phyloP scores from a whole-genome alignment of 2,888 invertebrate genomes.

The Merodon equestris region DNA sequence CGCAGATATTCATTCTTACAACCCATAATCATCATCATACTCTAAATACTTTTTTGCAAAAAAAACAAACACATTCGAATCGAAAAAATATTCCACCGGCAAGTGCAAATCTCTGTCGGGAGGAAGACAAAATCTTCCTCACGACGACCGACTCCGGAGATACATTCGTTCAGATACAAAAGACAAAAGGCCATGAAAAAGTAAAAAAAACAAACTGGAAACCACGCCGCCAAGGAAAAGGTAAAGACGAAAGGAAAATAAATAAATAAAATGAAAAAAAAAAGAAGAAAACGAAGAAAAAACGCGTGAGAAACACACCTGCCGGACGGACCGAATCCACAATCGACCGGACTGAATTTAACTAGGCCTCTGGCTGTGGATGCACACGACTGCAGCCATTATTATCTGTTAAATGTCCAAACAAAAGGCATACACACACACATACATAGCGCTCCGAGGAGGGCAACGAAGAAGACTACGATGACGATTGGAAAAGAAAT shows the following conservation, averaged over 20 bases:
- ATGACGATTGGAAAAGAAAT: slow-evolving; percentile 16
- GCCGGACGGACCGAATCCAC: slow-evolving; percentile 56
- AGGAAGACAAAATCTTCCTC: slow-evolving; percentile 56
- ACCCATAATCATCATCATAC: slow-evolving; percentile 59
- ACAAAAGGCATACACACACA: slow-evolving; percentile 57
- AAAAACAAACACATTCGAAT: slow-evolving; percentile 34
- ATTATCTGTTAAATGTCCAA: slow-evolving; percentile 68
- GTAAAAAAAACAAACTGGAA: slow-evolving; percentile 8
- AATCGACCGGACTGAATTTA: slow-evolving; percentile 55
- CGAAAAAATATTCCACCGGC: slow-evolving; percentile 15
- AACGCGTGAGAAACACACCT: slow-evolving; percentile 69
- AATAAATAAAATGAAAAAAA: not conserved
- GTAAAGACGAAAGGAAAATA: slow-evolving; percentile 17
- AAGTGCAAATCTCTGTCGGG: slow-evolving; percentile 59
- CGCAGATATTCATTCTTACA: slow-evolving; percentile 23
- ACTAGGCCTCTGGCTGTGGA: slow-evolving; percentile 68
- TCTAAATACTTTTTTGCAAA: slow-evolving; percentile 52
- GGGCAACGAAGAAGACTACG: slow-evolving; percentile 34
- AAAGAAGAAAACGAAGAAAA: slow-evolving; percentile 32
- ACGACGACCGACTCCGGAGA: slow-evolving; percentile 41
- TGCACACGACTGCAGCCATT: slow-evolving; percentile 67
- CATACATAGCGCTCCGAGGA: slow-evolving; percentile 27
- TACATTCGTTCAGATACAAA: slow-evolving; percentile 53
- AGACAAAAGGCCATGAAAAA: too few species aligned
- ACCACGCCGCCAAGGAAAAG: slow-evolving; percentile 17